Evolutionary conservation across 2,797 vertebrate genomes (phyloP).

Genomic region (Novumbra hubbsi): DNA sequence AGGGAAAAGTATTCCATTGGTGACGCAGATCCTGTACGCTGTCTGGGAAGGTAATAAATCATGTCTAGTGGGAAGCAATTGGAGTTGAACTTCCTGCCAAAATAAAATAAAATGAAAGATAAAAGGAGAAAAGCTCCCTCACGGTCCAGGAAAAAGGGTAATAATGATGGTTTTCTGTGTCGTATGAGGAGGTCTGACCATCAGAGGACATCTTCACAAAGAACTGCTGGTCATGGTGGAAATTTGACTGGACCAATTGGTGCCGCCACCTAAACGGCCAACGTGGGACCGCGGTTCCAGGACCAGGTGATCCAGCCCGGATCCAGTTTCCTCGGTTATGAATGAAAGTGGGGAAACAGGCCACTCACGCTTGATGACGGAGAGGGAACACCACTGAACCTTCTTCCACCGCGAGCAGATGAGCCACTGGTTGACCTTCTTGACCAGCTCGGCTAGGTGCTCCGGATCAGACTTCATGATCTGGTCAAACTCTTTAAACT

Average conservation of each 20-base stretch:
- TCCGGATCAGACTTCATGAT: slow-evolving; percentile 99
- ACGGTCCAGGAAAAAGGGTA: neutral
- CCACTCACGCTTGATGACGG: slow-evolving; percentile 90
- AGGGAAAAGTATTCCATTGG: neutral
- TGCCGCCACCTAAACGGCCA: neutral
- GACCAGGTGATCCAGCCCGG: neutral
- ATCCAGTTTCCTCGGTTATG: too few species aligned
- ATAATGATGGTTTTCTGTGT: neutral
- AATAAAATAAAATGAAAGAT: neutral
- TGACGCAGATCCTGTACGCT: neutral
- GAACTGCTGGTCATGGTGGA: neutral
- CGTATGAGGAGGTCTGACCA: neutral
- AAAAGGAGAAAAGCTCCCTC: neutral
- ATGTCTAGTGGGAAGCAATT: neutral
- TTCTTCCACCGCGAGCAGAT: slow-evolving; percentile 98
- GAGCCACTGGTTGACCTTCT: slow-evolving; percentile 93
- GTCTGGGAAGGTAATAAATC: neutral
- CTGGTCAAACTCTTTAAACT: slow-evolving; percentile 98
- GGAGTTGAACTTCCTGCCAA: neutral
- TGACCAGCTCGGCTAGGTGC: slow-evolving; percentile 91
- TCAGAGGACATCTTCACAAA: neutral
- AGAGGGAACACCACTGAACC: slow-evolving; percentile 91
- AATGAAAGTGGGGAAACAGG: too few species aligned
- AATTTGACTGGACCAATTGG: neutral
- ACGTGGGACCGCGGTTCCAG: too few species aligned